Evolutionary conservation across 2,113 vertebrate species (phyloP).

Genomic region (Scomber scombrus): DNA sequence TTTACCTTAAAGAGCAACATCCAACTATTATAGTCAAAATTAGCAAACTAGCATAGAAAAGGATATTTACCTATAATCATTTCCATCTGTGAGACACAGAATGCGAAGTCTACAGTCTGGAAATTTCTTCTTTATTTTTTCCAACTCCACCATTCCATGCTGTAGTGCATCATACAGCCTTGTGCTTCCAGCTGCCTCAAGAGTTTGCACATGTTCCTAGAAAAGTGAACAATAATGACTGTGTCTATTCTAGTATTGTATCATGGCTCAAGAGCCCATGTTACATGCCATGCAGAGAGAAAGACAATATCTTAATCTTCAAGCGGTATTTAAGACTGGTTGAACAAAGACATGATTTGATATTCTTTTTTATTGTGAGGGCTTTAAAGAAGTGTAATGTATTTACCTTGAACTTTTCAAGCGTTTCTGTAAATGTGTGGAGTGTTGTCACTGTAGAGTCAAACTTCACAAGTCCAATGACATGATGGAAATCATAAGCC

Average conservation of each 20-base stretch:
- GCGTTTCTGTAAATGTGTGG: conserved; percentile 77
- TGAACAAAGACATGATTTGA: not conserved
- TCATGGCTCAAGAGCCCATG: not conserved
- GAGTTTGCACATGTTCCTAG: conserved; percentile 52
- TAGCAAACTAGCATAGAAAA: not conserved
- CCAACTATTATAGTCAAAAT: no score
- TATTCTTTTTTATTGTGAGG: not conserved
- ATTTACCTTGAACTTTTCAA: conserved; percentile 80
- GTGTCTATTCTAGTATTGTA: not conserved
- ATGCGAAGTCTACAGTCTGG: conserved; percentile 72
- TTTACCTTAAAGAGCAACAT: no score
- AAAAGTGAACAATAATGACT: not conserved
- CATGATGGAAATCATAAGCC: conserved; percentile 77
- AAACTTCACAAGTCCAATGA: conserved; percentile 77
- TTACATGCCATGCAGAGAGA: not conserved
- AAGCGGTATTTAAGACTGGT: not conserved
- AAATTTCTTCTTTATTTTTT: conserved; percentile 60
- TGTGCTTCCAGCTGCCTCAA: conserved; percentile 55
- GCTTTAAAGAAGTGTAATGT: not conserved
- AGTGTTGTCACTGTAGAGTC: conserved; percentile 63
- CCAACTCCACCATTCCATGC: conserved; percentile 52
- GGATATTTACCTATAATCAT: conserved; percentile 64
- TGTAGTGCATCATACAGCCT: conserved; percentile 71
- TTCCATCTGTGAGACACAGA: conserved; percentile 78
- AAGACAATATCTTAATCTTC: not conserved